Conservation (phyloP, 2,888 invertebrate species). For the Drosophila borealis region DNA sequence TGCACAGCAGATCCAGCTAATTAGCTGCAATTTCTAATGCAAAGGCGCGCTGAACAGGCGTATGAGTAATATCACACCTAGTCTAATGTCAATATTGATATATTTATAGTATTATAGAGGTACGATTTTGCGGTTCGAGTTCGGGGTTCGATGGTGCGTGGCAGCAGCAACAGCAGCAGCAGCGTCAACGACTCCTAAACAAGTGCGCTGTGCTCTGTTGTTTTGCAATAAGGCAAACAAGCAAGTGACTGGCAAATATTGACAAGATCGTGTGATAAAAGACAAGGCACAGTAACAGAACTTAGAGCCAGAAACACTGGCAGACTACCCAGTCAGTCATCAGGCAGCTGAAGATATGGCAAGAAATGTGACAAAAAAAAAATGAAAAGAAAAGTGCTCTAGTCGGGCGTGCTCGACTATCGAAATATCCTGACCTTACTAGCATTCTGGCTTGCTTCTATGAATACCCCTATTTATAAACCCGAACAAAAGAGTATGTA, state of each 20-base stretch:
- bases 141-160: constrained; percentile 3
- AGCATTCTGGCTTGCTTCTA: too few relatives aligned
- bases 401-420: too few relatives aligned
- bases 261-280: constrained; percentile 67
- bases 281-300: constrained; percentile 16
- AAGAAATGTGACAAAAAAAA: background rate
- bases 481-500: too few relatives aligned
- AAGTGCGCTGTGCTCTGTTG: constrained; percentile 53
- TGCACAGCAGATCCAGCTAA: constrained; percentile 56
- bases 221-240: constrained; percentile 66
- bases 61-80: constrained; percentile 77
- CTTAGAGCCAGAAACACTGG: too few relatives aligned
- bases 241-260: constrained; percentile 75
- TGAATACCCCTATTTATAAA: too few relatives aligned
- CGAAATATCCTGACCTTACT: too few relatives aligned
- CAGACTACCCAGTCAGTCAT: constrained; percentile 1
- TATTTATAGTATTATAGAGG: constrained; percentile 18
- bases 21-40: constrained; percentile 69
- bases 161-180: constrained; percentile 5
- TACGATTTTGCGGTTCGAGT: constrained; percentile 26
- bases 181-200: constrained; percentile 63
- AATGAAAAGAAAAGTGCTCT: background rate
- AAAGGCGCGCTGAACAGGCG: constrained; percentile 58
- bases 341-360: background rate
- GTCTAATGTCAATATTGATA: constrained; percentile 59